A percentile compares a stretch with the other conserved stretches of the same genome.
Conservation (phyloP, 2,888 invertebrate species). For the Megamerina dolium region DNA sequence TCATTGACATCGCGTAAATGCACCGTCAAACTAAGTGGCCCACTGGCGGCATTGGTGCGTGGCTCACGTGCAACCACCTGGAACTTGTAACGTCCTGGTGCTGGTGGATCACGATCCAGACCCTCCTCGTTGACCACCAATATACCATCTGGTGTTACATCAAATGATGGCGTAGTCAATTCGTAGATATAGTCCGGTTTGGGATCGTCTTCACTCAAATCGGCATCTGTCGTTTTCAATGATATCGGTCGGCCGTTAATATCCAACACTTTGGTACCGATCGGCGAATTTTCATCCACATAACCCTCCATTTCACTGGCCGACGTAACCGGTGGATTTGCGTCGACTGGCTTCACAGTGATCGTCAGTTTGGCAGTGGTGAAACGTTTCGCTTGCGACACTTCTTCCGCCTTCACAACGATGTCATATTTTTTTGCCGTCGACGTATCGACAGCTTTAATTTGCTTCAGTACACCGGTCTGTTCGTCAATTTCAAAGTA, state of each 20-base stretch:
- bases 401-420: slow-evolving; percentile 81
- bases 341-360: slow-evolving; percentile 79
- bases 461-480: slow-evolving; percentile 75
- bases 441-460: slow-evolving; percentile 72
- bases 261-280: slow-evolving; percentile 76
- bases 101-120: slow-evolving; percentile 81
- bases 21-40: slow-evolving; percentile 74
- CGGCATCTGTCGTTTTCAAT: slow-evolving; percentile 74
- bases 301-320: slow-evolving; percentile 68
- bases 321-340: slow-evolving; percentile 73
- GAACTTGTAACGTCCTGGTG: slow-evolving; percentile 75
- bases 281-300: slow-evolving; percentile 79
- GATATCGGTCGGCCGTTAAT: slow-evolving; percentile 60
- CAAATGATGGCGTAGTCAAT: slow-evolving; percentile 76
- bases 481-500: slow-evolving; percentile 79
- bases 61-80: slow-evolving; percentile 83
- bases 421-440: slow-evolving; percentile 74
- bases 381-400: slow-evolving; percentile 69
- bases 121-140: slow-evolving; percentile 76
- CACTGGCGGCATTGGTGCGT: slow-evolving; percentile 71
- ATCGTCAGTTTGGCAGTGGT: slow-evolving; percentile 78
- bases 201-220: slow-evolving; percentile 76
- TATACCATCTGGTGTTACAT: slow-evolving; percentile 65
- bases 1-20: slow-evolving; percentile 77
- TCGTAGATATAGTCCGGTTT: slow-evolving; percentile 77